phyloP scores from a whole-genome alignment of 2,113 vertebrate genomes.

The Nerophis ophidion region DNA sequence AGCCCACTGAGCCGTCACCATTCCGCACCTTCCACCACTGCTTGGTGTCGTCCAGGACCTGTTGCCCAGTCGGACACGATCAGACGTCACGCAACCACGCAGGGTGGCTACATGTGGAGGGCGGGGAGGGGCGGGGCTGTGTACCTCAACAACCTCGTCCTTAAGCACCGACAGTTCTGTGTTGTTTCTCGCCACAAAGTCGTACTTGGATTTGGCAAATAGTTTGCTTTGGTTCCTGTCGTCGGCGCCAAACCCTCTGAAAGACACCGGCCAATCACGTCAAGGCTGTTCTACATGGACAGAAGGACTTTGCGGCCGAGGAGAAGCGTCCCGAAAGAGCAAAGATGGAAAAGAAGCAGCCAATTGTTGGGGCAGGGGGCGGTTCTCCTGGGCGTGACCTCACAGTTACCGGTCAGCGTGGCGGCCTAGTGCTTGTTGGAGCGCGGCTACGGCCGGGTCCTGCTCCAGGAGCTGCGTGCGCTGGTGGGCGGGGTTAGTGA shows the following conservation, averaged over 20 bases:
- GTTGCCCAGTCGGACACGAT: constrained; percentile 18
- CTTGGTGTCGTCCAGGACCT: constrained; percentile 92
- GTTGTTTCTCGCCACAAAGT: constrained; percentile 89
- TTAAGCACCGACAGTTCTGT: constrained; percentile 90
- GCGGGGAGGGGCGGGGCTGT: not conserved
- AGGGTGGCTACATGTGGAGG: too few species aligned
- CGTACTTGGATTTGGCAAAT: constrained; percentile 90
- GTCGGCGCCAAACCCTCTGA: constrained; percentile 75
- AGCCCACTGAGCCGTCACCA: constrained; percentile 77
- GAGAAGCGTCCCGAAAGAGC: not conserved
- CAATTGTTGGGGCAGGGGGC: constrained; percentile 37
- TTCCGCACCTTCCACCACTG: constrained; percentile 98
- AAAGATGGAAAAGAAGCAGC: not conserved
- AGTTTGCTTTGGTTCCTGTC: constrained; percentile 69
- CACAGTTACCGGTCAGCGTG: constrained; percentile 83
- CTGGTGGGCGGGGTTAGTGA: constrained; percentile 68
- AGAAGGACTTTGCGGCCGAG: not conserved
- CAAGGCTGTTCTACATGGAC: not conserved
- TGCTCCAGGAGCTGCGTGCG: constrained; percentile 77
- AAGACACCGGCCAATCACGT: constrained; percentile 19
- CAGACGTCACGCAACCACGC: too few species aligned
- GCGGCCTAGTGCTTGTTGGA: constrained; percentile 79
- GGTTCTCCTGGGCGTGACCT: constrained; percentile 60
- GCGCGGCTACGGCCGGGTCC: constrained; percentile 73
- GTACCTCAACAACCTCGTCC: constrained; percentile 90